These are phyloP conservation scores for Andrena trimmerana DNA, from an alignment of 2,888 invertebrate genomes.

Conservation along the genomic window DNA sequence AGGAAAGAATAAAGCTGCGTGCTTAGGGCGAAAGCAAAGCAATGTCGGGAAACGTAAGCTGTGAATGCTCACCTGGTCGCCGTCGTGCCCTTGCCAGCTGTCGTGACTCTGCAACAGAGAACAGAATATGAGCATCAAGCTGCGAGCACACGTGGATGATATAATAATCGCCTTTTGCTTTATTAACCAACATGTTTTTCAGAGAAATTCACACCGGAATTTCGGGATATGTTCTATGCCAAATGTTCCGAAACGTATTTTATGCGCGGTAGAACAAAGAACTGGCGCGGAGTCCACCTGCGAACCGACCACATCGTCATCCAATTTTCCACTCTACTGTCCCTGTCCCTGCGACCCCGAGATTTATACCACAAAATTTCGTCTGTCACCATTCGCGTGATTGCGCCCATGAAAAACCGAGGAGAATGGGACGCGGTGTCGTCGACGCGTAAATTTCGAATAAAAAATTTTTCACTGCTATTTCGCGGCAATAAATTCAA, in stretches of 20 bases:
- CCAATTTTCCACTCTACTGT: constrained; percentile 65
- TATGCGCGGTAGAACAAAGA: constrained; percentile 33
- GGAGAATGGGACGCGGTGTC: constrained; percentile 6
- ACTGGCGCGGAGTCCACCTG: constrained; percentile 38
- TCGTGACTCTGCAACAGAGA: constrained; percentile 87
- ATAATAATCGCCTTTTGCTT: no score
- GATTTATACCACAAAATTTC: constrained; percentile 63
- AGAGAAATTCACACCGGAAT: background rate
- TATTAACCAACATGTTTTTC: no score
- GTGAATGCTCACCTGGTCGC: constrained; percentile 86
- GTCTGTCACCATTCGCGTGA: constrained; percentile 38
- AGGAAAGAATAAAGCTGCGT: constrained; percentile 35
- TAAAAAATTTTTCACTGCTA: background rate
- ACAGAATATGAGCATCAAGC: constrained; percentile 51
- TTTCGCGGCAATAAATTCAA: background rate
- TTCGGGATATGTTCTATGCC: constrained; percentile 16
- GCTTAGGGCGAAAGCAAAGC: constrained; percentile 51
- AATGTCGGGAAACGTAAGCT: constrained; percentile 26
- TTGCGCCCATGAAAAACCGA: constrained; percentile 12
- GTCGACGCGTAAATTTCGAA: constrained; percentile 35
- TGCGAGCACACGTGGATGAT: background rate
- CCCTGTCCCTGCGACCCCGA: constrained; percentile 29
- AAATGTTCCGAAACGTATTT: constrained; percentile 52
- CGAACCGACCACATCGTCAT: constrained; percentile 55
- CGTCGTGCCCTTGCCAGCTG: constrained; percentile 88